A percentile compares a stretch with the other conserved stretches of the same genome.
phyloP scores from a whole-genome alignment of 2,113 vertebrate genomes.

The Hippocampus comes region DNA sequence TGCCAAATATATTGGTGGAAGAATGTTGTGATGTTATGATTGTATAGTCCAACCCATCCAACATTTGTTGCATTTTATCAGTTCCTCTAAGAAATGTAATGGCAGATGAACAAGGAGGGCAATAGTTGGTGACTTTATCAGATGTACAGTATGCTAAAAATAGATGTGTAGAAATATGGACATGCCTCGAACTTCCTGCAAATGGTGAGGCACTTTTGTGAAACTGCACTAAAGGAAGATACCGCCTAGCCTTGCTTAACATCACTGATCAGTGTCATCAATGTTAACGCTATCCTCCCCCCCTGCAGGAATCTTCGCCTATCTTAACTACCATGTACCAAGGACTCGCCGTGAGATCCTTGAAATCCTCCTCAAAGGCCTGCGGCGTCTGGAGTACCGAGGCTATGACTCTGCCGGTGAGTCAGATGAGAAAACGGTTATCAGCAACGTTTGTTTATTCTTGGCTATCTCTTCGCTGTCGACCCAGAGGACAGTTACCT shows the following conservation, averaged over 20 bases:
- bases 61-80: background rate
- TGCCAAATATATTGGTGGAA: background rate
- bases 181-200: background rate
- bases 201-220: background rate
- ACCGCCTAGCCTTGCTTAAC: background rate
- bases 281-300: conserved; percentile 8
- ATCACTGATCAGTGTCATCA: background rate
- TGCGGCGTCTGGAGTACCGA: conserved; percentile 92
- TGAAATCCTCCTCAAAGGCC: conserved; percentile 94
- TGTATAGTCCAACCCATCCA: background rate
- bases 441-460: conserved; percentile 16
- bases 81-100: background rate
- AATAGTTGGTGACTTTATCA: background rate
- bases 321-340: conserved; percentile 97
- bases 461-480: background rate
- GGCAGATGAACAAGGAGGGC: background rate
- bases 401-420: conserved; percentile 97
- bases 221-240: background rate
- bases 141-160: background rate
- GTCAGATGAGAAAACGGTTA: conserved; percentile 10
- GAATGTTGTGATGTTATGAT: background rate
- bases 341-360: conserved; percentile 92
- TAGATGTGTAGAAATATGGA: background rate
- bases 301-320: conserved; percentile 90
- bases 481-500: background rate